A percentile compares a stretch with the other conserved stretches of the same genome.
Conservation (phyloP, 2,113 vertebrate genomes). For the Potamarius usumacintae region DNA sequence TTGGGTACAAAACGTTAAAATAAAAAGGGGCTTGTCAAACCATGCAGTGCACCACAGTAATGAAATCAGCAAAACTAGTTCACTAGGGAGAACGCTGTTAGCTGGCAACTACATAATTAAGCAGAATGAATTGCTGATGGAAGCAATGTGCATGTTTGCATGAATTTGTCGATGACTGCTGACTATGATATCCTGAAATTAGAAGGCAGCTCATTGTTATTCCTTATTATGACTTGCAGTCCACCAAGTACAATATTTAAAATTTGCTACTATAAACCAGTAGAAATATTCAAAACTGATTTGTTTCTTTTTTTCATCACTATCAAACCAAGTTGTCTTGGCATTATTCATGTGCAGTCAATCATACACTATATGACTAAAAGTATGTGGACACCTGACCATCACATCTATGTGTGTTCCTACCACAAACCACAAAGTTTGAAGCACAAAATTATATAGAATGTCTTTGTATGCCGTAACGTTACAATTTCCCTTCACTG, state of each 20-base stretch:
- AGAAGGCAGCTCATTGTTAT: background rate
- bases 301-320: background rate
- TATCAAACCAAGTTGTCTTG: background rate
- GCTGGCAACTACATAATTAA: background rate
- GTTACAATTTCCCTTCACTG: no score
- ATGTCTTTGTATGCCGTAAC: no score
- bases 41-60: background rate
- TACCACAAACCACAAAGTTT: no score
- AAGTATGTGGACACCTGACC: no score
- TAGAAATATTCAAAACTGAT: background rate
- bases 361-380: no score
- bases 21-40: background rate
- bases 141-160: slow-evolving; percentile 6
- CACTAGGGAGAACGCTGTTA: background rate
- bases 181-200: background rate
- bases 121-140: background rate
- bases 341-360: background rate
- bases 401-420: no score
- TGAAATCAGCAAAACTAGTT: background rate
- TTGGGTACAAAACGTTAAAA: background rate
- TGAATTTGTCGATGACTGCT: slow-evolving; percentile 4
- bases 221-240: background rate
- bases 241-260: background rate
- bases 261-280: background rate
- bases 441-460: no score